Evolutionary conservation across 2,797 vertebrate species (phyloP).

Genomic region (Xenopus petersii): DNA sequence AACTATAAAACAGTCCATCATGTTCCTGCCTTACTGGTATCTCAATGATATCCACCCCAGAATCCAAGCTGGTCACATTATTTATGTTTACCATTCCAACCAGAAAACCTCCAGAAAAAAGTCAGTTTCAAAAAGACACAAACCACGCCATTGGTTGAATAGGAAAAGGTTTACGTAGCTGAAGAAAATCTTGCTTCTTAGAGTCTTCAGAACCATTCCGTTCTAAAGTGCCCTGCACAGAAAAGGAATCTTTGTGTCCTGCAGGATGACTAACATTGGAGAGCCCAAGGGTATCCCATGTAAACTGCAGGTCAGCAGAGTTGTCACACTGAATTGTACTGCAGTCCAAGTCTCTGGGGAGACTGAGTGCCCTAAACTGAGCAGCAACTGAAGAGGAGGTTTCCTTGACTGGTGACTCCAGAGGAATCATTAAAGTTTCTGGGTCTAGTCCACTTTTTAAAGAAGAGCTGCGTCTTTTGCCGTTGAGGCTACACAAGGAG

Average conservation of each 20-base stretch:
- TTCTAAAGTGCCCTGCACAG: constrained; percentile 19
- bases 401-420: constrained; percentile 33
- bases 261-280: constrained; percentile 1
- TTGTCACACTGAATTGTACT: constrained; percentile 30
- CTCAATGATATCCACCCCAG: constrained; percentile 44
- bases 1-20: neutral
- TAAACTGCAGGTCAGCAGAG: constrained; percentile 30
- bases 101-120: constrained; percentile 15
- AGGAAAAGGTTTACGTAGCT: constrained; percentile 3
- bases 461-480: constrained; percentile 36
- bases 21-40: neutral
- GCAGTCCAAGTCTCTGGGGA: constrained; percentile 17
- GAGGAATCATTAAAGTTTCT: constrained; percentile 22
- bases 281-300: constrained; percentile 22
- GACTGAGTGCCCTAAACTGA: neutral
- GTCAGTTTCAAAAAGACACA: constrained; percentile 25
- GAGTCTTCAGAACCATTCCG: neutral
- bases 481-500: constrained; percentile 17
- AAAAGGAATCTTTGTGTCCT: constrained; percentile 16
- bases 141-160: constrained; percentile 39
- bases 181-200: neutral
- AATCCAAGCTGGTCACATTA: constrained; percentile 43
- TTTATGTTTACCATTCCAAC: constrained; percentile 18
- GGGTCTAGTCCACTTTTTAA: constrained; percentile 32
- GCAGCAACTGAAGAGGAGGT: neutral